A percentile compares a stretch with the other conserved stretches of the same genome.
Conservation (phyloP, 2,113 vertebrate genomes). For the Cephalopterus ornatus region DNA sequence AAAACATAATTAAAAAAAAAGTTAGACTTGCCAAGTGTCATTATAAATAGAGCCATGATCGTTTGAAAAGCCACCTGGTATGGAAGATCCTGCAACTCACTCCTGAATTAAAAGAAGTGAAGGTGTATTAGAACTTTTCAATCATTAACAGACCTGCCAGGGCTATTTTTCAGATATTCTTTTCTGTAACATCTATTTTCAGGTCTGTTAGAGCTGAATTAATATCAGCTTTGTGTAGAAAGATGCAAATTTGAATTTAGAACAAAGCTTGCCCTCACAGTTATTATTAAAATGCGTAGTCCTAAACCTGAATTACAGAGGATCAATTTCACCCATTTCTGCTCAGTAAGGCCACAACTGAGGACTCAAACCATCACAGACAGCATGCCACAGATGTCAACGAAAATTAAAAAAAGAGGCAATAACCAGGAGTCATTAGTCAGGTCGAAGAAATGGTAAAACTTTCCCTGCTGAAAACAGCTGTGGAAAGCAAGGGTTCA, state of each 20-base stretch:
- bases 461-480: neutral
- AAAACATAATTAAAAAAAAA: conserved; percentile 32
- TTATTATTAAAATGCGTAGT: neutral
- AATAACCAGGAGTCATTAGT: neutral
- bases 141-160: neutral
- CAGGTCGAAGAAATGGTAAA: neutral
- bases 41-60: conserved; percentile 19
- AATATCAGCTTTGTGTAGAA: neutral
- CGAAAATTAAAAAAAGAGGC: neutral
- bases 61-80: neutral
- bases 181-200: neutral
- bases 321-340: neutral
- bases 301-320: neutral
- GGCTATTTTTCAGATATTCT: neutral
- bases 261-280: neutral
- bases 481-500: neutral
- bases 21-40: neutral
- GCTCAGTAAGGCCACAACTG: neutral
- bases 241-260: neutral
- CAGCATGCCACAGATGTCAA: neutral
- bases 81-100: neutral
- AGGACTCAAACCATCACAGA: neutral
- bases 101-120: neutral
- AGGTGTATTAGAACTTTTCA: neutral
- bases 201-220: neutral